Evolutionary conservation across 2,797 vertebrate species (phyloP), one percentile per base, ranked within the genome.

Genomic region (Tenualosa thibaudeaui): DNA sequence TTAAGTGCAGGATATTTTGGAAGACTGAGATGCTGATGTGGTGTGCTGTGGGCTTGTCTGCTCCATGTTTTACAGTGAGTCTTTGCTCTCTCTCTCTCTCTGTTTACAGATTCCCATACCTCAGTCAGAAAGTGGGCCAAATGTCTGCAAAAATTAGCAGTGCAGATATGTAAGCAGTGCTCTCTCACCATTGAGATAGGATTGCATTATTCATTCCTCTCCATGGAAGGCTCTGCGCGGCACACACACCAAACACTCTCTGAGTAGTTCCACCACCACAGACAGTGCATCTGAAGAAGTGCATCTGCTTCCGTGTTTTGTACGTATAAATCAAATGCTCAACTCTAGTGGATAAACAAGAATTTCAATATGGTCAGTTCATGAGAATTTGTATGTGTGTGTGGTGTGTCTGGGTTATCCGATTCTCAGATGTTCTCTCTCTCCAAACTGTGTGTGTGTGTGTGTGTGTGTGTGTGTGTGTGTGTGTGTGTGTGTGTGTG

Each of bases 141-240:
- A 82, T 31, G 12, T 46, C 75, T 62, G 84, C 83, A 78, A 81
- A 85, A 85, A 1, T 53, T 37, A 75, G 50, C 75, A 6, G 54
- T 49, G 53, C 71, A 83, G 37, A 83, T 46, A 84, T 31, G 49
- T 78, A 71, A n/a, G 50, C 43, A 46, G 62, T 81, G 43, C 60
- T 84, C 58, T 24, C 58, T 49, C 40, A 26, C 54, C 49, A 81
- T 82, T 83, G 37, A 82, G 84, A 81, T 4, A 83, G 81, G 78
- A 26, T 62, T 62, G 78, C 26, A 9, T 75, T 84, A 82, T 88
- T 82, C 65, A 68, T 40, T 71, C 31, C 9, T 46, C 83, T 68
- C 81, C 82, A 51, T 81, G 68, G 82, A 46, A 82, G 81, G 82
- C 75, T 84, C n/a, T 54, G 22, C 40, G 46, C 17, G 17, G 1